Base-by-base conservation (phyloP, 2,797 vertebrate genomes). In the Benthosema pterotum region DNA sequence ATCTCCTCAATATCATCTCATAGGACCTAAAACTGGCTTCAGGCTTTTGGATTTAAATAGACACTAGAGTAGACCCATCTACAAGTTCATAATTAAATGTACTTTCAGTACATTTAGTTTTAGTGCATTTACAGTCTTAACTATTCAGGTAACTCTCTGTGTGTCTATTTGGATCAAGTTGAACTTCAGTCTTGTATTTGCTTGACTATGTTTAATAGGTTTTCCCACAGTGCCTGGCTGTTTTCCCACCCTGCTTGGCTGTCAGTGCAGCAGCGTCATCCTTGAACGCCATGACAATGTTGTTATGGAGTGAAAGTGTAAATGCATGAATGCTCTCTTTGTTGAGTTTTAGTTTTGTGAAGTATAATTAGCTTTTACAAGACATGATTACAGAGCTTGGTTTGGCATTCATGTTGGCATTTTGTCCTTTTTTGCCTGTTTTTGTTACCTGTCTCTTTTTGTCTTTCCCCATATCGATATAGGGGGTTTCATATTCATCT, bases 301-400 rank as follows among this genome's bases (percentile, higher is more conserved):
- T 67, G 74, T 65, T 74, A 75, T 79, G 78, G 58, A 83, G 55
- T 60, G 45, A 46, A 42, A n/a, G 48, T 68, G 42, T 79, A 25
- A 38, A 18, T 18, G 12, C 32, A 38, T 38, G 56, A 79, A 73
- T 70, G 52, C 67, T n/a, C 56, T 45, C 58, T 67, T 38, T 75
- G 72, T 76, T 70, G 22, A 0, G 12, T 19, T 65, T 12, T 42
- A 5, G 19, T 47, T 55, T 18, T 17, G 51, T 22, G 47, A 42
- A 19, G 52, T 60, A 42, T 47, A 32, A 49, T 56, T 58, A 42
- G 19, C 32, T 71, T 82, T 75, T 74, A 70, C 61, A 62, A 54
- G 15, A 2, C 43, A 56, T 57, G 65, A 58, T 69, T 60, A 71
- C 66, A 25, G 42, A 16, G 38, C 42, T 14, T 42, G 11, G 25